phyloP scores from a whole-genome alignment of 2,888 invertebrate species.

The Catocala sponsa region DNA sequence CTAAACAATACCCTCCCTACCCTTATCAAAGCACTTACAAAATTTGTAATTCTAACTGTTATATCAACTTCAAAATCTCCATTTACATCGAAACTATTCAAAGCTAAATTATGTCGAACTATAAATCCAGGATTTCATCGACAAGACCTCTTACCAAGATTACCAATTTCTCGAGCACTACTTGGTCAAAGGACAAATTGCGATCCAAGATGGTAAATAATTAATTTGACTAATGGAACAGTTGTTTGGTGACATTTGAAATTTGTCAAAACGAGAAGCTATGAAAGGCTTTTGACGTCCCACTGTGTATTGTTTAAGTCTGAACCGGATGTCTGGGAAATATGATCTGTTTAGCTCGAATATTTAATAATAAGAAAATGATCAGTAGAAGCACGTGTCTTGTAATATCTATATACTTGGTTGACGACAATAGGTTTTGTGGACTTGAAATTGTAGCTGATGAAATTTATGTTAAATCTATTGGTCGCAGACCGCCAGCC shows the following conservation, averaged over 20 bases:
- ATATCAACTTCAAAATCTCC: constrained; percentile 39
- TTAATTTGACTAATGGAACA: constrained; percentile 86
- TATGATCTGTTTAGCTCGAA: not conserved
- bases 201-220: constrained; percentile 80
- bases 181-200: constrained; percentile 82
- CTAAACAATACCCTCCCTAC: constrained; percentile 14
- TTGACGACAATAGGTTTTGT: too few species aligned
- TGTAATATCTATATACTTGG: too few species aligned
- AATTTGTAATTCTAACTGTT: constrained; percentile 35
- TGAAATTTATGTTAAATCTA: too few species aligned
- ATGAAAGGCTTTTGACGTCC: constrained; percentile 57
- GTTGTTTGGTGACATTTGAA: constrained; percentile 69
- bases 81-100: constrained; percentile 46
- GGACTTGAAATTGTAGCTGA: too few species aligned
- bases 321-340: constrained; percentile 39
- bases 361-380: not conserved
- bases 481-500: too few species aligned
- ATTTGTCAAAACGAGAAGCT: constrained; percentile 71
- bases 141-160: constrained; percentile 76
- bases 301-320: constrained; percentile 53
- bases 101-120: constrained; percentile 48
- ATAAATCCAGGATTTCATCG: constrained; percentile 59
- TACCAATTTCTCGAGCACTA: constrained; percentile 70
- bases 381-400: too few species aligned
- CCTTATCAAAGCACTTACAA: constrained; percentile 23